These are phyloP conservation scores for Eilema depressum DNA, from an alignment of 2,888 invertebrate genomes.

Conservation along the genomic window DNA sequence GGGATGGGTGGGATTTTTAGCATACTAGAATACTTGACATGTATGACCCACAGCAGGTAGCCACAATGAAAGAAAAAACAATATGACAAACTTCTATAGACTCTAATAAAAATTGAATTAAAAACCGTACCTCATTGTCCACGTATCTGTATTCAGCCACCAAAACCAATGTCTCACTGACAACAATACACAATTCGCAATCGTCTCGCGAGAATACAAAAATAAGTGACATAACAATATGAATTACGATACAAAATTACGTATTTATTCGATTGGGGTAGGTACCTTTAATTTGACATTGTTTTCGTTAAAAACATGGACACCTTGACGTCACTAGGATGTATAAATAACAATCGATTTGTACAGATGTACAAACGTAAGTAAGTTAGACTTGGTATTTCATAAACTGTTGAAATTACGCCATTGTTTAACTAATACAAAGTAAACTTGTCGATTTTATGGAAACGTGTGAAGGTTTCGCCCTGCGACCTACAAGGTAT, in stretches of 20 bases:
- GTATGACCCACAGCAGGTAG: too few species aligned
- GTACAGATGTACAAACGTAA: constrained; percentile 39
- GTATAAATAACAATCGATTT: constrained; percentile 25
- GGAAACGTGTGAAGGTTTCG: neutral
- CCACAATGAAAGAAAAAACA: too few species aligned
- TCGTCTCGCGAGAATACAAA: neutral
- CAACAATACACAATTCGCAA: constrained; percentile 2
- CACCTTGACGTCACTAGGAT: constrained; percentile 29
- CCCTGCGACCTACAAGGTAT: neutral
- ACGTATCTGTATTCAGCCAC: neutral
- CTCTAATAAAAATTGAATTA: neutral
- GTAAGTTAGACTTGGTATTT: constrained; percentile 23
- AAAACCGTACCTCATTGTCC: neutral
- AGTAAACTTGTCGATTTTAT: constrained; percentile 20
- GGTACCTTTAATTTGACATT: constrained; percentile 24
- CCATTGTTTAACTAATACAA: constrained; percentile 24
- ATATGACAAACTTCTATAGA: too few species aligned
- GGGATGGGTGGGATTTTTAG: too few species aligned
- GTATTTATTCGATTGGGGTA: neutral
- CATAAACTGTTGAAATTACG: constrained; percentile 19
- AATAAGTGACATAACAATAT: neutral
- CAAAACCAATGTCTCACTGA: neutral
- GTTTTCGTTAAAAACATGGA: constrained; percentile 22
- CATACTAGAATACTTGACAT: too few species aligned
- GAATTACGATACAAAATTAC: constrained; percentile 5